Evolutionary conservation across 2,113 vertebrate species (phyloP).

Genomic region (Vulpes vulpes): DNA sequence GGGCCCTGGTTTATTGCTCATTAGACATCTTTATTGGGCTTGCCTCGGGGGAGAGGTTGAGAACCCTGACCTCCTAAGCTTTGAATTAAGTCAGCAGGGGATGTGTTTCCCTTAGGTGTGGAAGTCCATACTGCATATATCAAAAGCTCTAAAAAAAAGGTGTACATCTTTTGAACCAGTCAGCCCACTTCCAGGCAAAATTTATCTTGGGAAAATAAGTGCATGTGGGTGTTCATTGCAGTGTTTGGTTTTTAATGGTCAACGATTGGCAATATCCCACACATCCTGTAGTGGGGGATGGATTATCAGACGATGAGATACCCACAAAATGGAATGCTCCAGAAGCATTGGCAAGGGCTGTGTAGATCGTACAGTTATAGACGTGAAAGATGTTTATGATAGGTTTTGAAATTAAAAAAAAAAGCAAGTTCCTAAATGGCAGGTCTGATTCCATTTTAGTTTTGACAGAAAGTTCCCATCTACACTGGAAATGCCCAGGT

Average conservation of each 20-base stretch:
- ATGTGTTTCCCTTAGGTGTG: neutral
- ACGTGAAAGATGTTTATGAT: neutral
- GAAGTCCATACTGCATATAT: neutral
- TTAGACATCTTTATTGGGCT: neutral
- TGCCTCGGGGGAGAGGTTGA: neutral
- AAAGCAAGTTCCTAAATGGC: neutral
- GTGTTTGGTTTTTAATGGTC: neutral
- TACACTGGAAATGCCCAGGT: no score
- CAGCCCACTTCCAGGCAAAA: neutral
- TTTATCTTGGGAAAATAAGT: neutral
- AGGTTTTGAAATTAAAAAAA: neutral
- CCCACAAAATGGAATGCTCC: fast-evolving
- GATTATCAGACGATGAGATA: neutral
- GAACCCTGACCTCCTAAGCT: conserved; percentile 3
- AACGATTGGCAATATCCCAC: neutral
- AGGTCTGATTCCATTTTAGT: neutral
- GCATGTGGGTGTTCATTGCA: neutral
- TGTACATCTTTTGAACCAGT: neutral
- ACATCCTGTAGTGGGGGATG: neutral
- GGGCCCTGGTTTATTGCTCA: neutral
- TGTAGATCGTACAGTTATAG: no score
- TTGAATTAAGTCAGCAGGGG: neutral
- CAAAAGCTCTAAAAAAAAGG: neutral
- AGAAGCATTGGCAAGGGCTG: fast-evolving
- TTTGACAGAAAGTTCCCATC: neutral